A percentile compares a stretch with the other conserved stretches of the same genome.
These are phyloP conservation scores for Euclidia mi DNA, from an alignment of 2,888 invertebrate genomes.

Conservation along the genomic window DNA sequence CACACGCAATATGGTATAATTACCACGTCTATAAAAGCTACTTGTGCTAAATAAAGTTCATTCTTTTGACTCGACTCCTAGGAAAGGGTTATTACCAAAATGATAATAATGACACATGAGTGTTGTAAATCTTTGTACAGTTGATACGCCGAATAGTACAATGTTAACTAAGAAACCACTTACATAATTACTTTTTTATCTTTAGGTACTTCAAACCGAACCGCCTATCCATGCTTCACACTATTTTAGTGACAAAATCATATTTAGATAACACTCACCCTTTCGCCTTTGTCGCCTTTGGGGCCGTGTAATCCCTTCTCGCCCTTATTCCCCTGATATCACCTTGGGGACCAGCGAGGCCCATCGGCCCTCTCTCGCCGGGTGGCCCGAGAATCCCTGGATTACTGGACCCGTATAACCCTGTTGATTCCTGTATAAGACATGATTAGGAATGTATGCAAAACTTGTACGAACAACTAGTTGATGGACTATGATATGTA, in stretches of 20 bases:
- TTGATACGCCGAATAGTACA: too few relatives aligned
- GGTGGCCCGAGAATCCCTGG: slow-evolving; percentile 91
- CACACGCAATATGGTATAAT: too few relatives aligned
- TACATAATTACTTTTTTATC: too few relatives aligned
- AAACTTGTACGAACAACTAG: slow-evolving; percentile 31
- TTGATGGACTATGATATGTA: slow-evolving; percentile 4
- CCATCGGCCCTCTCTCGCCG: slow-evolving; percentile 92
- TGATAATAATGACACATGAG: too few relatives aligned
- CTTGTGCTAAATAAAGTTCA: too few relatives aligned
- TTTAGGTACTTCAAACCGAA: too few relatives aligned
- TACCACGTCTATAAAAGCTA: too few relatives aligned
- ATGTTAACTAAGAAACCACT: too few relatives aligned
- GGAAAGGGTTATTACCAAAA: too few relatives aligned
- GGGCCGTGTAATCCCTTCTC: slow-evolving; percentile 90
- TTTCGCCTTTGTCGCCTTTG: slow-evolving; percentile 93
- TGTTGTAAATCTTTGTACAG: too few relatives aligned
- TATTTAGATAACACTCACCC: slow-evolving; percentile 88
- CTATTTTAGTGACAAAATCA: slow-evolving; percentile 38
- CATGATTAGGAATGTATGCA: slow-evolving; percentile 61
- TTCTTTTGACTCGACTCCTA: too few relatives aligned
- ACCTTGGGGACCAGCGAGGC: slow-evolving; percentile 91
- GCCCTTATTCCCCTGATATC: slow-evolving; percentile 91
- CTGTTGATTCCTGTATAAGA: slow-evolving; percentile 83
- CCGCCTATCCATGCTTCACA: too few relatives aligned
- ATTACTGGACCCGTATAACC: slow-evolving; percentile 89